Evolutionary conservation across 2,888 invertebrate species (phyloP).

Genomic region (Pomacea canaliculata): DNA sequence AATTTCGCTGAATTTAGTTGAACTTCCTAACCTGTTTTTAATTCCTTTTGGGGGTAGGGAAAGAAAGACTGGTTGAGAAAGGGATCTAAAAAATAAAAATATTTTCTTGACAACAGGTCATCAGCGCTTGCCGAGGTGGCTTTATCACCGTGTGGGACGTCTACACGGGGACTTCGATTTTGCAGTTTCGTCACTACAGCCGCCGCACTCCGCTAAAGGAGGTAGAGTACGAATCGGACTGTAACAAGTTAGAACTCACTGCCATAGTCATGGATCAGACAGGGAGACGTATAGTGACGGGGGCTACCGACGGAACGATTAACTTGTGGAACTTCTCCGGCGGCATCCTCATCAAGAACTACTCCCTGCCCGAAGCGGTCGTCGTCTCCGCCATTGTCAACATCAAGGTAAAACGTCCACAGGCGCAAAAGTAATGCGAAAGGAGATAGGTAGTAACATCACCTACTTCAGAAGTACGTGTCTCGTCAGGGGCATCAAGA

Average conservation of each 20-base stretch:
- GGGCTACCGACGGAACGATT: constrained; percentile 82
- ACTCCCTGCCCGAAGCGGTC: constrained; percentile 5
- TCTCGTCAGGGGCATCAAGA: not conserved
- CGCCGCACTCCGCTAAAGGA: constrained; percentile 1
- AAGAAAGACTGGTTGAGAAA: too few species aligned
- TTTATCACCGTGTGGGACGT: constrained; percentile 87
- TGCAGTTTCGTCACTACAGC: constrained; percentile 65
- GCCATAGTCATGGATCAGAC: constrained; percentile 83
- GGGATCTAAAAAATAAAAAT: too few species aligned
- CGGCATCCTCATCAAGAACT: constrained; percentile 23
- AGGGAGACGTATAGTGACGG: constrained; percentile 81
- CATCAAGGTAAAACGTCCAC: constrained; percentile 5
- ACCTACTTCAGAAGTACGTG: too few species aligned
- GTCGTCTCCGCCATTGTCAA: constrained; percentile 1
- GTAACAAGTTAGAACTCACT: constrained; percentile 77
- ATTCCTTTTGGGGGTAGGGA: too few species aligned
- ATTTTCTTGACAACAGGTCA: constrained; percentile 44
- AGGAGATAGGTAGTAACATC: too few species aligned
- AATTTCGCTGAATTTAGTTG: too few species aligned
- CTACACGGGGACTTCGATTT: constrained; percentile 74
- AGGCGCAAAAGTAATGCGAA: not conserved
- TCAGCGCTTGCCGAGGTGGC: constrained; percentile 84
- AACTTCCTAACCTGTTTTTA: too few species aligned
- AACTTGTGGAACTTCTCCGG: constrained; percentile 68
- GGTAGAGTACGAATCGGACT: not conserved